Conservation (phyloP, 2,888 invertebrate species). For the Ennomos fuscantarius region DNA sequence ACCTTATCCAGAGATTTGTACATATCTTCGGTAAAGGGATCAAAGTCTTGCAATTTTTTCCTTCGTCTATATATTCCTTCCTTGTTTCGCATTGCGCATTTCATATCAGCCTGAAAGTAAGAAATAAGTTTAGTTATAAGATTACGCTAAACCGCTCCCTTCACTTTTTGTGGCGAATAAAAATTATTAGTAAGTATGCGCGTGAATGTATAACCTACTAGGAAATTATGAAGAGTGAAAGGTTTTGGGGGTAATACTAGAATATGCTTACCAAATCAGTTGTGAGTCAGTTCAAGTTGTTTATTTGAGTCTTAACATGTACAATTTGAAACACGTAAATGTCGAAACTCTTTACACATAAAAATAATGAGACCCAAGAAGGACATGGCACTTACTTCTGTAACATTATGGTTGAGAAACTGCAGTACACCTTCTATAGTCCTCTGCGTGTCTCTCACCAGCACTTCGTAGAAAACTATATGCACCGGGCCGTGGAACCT, state of each 20-base stretch:
- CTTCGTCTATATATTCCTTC: conserved; percentile 91
- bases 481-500: conserved; percentile 88
- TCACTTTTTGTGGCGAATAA: too few relatives aligned
- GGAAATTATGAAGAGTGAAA: too few relatives aligned
- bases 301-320: neutral
- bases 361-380: neutral
- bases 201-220: too few relatives aligned
- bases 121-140: neutral
- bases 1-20: conserved; percentile 58
- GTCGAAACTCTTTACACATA: too few relatives aligned
- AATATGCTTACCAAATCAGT: too few relatives aligned
- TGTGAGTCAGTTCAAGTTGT: too few relatives aligned
- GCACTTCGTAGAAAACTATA: conserved; percentile 89
- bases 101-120: conserved; percentile 72
- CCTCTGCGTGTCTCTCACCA: conserved; percentile 86
- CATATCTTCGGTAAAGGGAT: conserved; percentile 89
- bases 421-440: conserved; percentile 85
- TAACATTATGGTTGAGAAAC: conserved; percentile 84
- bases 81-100: conserved; percentile 85
- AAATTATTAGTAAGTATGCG: too few relatives aligned
- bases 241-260: too few relatives aligned
- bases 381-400: conserved; percentile 67
- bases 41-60: conserved; percentile 87
- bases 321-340: neutral
- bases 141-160: too few relatives aligned